These are phyloP conservation scores for Lynx canadensis DNA, from an alignment of 2,113 vertebrate species.

Conservation along the genomic window DNA sequence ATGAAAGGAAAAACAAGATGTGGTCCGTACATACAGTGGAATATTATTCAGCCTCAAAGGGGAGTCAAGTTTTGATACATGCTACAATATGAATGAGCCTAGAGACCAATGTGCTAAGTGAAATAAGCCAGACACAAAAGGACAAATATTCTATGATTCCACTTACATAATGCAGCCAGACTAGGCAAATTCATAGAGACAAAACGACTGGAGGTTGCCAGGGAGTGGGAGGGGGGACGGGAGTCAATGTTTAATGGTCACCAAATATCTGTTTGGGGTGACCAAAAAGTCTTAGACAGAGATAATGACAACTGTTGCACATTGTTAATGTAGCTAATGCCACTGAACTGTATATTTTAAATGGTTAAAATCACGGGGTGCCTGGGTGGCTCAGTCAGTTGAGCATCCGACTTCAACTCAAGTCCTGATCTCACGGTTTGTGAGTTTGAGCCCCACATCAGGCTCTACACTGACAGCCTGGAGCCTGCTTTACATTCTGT, in stretches of 20 bases:
- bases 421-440: too few species aligned
- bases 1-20: background rate
- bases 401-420: too few species aligned
- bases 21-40: background rate
- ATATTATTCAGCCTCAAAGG: background rate
- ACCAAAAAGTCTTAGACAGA: background rate
- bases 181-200: background rate
- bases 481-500: too few species aligned
- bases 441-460: too few species aligned
- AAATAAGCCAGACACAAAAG: conserved; percentile 41
- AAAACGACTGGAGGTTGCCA: conserved; percentile 32
- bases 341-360: background rate
- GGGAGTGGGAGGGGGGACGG: background rate
- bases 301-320: background rate
- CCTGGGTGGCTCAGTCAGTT: too few species aligned
- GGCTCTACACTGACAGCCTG: too few species aligned
- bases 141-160: background rate
- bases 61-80: background rate
- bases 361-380: background rate
- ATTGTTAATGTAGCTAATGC: background rate
- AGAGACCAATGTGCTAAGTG: conserved; percentile 36
- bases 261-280: background rate
- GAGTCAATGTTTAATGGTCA: background rate
- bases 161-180: background rate
- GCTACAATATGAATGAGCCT: background rate